These are phyloP conservation scores for Poeciliopsis paucimaculata DNA, from an alignment of 2,797 vertebrate species.

Conservation along the genomic window DNA sequence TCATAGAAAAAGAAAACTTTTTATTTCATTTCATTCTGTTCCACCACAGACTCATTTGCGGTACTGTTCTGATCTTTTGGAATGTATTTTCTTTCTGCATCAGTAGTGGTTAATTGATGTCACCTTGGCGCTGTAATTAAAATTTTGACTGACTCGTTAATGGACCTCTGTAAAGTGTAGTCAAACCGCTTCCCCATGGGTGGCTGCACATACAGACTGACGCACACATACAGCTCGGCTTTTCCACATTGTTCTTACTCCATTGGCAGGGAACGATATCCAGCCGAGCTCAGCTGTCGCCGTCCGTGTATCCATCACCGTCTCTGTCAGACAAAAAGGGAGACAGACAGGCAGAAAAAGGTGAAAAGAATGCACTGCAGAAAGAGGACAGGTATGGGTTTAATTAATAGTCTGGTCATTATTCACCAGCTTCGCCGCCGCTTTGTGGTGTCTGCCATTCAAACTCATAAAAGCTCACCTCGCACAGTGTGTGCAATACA, in stretches of 20 bases:
- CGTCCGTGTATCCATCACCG: slow-evolving; percentile 86
- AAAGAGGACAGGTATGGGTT: slow-evolving; percentile 42
- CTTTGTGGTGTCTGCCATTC: slow-evolving; percentile 40
- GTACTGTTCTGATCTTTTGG: slow-evolving; percentile 30
- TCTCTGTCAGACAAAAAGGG: slow-evolving; percentile 82
- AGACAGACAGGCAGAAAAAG: slow-evolving; percentile 59
- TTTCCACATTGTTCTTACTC: slow-evolving; percentile 78
- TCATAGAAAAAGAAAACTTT: background rate
- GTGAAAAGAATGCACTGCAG: slow-evolving; percentile 27
- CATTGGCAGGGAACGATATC: slow-evolving; percentile 86
- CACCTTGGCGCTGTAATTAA: slow-evolving; percentile 75
- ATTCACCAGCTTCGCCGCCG: slow-evolving; percentile 25
- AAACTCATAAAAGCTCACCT: slow-evolving; percentile 42
- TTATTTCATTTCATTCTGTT: slow-evolving; percentile 16
- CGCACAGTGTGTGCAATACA: slow-evolving; percentile 16
- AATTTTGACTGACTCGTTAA: slow-evolving; percentile 74
- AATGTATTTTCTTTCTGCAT: slow-evolving; percentile 53
- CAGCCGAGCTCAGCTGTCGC: slow-evolving; percentile 86
- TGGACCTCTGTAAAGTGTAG: slow-evolving; percentile 61
- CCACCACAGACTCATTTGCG: background rate
- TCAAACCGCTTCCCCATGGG: slow-evolving; percentile 55
- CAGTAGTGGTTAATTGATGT: slow-evolving; percentile 68
- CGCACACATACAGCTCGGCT: slow-evolving; percentile 29
- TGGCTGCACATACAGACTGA: slow-evolving; percentile 29
- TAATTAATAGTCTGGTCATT: slow-evolving; percentile 54